Conservation (phyloP, 2,113 vertebrate species). For the Hypomesus transpacificus region DNA sequence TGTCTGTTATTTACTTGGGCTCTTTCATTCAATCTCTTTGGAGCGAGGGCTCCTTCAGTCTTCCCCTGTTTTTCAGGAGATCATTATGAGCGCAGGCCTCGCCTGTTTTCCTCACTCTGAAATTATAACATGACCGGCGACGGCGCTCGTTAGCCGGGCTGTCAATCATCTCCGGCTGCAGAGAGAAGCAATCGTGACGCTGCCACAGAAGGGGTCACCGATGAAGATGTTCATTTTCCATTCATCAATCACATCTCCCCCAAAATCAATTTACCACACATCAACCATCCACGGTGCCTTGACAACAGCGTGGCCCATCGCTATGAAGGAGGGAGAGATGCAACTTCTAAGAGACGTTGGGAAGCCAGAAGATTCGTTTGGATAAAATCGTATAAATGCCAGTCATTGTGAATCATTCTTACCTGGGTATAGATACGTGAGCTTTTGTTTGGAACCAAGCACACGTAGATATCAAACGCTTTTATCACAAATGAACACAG, state of each 20-base stretch:
- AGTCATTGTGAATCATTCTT: slow-evolving; percentile 40
- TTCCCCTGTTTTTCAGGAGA: slow-evolving; percentile 38
- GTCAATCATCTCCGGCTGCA: slow-evolving; percentile 68
- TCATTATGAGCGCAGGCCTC: slow-evolving; percentile 59
- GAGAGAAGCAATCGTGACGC: slow-evolving; percentile 65
- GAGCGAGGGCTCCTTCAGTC: slow-evolving; percentile 32
- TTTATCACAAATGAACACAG: too few species aligned
- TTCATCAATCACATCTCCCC: slow-evolving; percentile 75
- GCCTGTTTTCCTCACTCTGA: slow-evolving; percentile 60
- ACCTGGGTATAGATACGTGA: too few species aligned
- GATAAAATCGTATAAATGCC: slow-evolving; percentile 62
- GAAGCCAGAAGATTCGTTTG: slow-evolving; percentile 44
- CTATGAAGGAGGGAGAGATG: slow-evolving; percentile 54
- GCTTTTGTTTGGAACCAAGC: too few species aligned
- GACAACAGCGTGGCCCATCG: slow-evolving; percentile 47
- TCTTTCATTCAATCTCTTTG: slow-evolving; percentile 57
- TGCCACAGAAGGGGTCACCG: slow-evolving; percentile 61
- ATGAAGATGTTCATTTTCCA: slow-evolving; percentile 71
- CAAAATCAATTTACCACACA: slow-evolving; percentile 75
- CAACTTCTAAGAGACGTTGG: slow-evolving; percentile 49
- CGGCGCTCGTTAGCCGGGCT: slow-evolving; percentile 73
- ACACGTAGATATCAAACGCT: too few species aligned
- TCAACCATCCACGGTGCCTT: slow-evolving; percentile 54
- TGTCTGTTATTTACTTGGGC: slow-evolving; percentile 49
- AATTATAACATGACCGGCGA: slow-evolving; percentile 72